Conservation (phyloP, 2,888 invertebrate species). For the Agrochola litura region DNA sequence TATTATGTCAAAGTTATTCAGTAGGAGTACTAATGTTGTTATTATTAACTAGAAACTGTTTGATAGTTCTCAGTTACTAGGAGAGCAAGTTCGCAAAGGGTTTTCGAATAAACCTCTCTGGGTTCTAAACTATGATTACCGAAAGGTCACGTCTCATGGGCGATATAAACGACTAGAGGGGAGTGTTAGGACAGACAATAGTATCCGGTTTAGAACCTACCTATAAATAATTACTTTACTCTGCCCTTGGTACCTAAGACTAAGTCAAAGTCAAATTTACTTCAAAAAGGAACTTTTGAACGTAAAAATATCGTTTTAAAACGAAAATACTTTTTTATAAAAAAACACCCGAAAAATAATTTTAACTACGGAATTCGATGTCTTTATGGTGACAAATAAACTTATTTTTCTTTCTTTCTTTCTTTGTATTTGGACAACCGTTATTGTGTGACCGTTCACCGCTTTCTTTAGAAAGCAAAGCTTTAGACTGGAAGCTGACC, state of each 20-base stretch:
- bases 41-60: conserved; percentile 37
- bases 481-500: background rate
- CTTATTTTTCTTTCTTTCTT: too few species aligned
- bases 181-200: conserved; percentile 1
- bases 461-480: background rate
- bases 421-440: background rate
- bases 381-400: too few species aligned
- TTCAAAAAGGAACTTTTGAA: background rate
- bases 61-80: conserved; percentile 23
- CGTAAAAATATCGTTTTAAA: too few species aligned
- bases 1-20: conserved; percentile 26
- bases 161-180: conserved; percentile 22
- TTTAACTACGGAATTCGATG: too few species aligned
- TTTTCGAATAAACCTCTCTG: conserved; percentile 32
- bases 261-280: background rate
- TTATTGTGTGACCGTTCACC: background rate
- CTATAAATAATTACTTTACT: conserved; percentile 20
- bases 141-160: conserved; percentile 56
- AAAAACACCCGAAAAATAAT: too few species aligned
- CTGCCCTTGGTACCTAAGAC: background rate
- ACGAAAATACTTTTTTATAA: too few species aligned
- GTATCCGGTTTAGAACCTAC: background rate
- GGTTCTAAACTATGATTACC: conserved; percentile 46
- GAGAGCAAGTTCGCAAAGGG: conserved; percentile 35
- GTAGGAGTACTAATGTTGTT: conserved; percentile 29